Evolutionary conservation across 2,113 vertebrate genomes (phyloP), one percentile per base, ranked within the genome.

Genomic region (Genyomyrus donnyi): DNA sequence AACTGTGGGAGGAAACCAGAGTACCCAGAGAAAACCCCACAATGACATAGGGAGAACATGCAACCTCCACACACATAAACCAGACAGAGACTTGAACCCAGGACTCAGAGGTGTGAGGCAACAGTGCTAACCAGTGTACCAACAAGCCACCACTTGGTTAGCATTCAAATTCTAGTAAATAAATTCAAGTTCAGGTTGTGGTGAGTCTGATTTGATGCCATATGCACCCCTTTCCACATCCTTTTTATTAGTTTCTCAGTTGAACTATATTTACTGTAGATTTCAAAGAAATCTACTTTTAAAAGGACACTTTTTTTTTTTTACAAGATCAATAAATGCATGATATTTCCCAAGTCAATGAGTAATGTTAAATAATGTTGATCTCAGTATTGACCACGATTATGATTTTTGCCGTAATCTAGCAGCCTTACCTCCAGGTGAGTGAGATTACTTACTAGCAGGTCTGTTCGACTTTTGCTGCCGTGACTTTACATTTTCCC

Each of bases 271-370:
- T 58, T n/a, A 56, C 19, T 21, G 53, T 56, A 58, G 7, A 58
- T 24, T 62, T 62, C 24, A n/a, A n/a, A 2, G 62, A 66, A 66
- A 66, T 66, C 3, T 66, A 66, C 8, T 10, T 2, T 66, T 66
- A 27, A 66, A 62, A 27, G 35, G 88, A 62, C 7, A 95, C 13
- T 31, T 58, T n/a, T 24, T 56, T 62, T 21, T 39, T 62, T 62
- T 62, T 62, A 62, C 89, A 62, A 62, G 24, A n/a, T 62, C 56
- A n/a, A 24, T 62, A 62, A 62, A 62, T 62, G 21, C 56, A n/a
- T 58, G 56, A 62, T 62, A 66, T 27, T 27, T 66, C n/a, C n/a
- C n/a, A 31, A 27, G 9, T 31, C 62, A 66, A 13, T 11, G 58
- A 66, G 8, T 70, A 70, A 31, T 70, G 62, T 70, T 70, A 70